Evolutionary conservation across 1,140 invertebrate genomes (phyloP), one percentile per base, ranked within the genome.

Genomic region (Calosoma granatense): DNA sequence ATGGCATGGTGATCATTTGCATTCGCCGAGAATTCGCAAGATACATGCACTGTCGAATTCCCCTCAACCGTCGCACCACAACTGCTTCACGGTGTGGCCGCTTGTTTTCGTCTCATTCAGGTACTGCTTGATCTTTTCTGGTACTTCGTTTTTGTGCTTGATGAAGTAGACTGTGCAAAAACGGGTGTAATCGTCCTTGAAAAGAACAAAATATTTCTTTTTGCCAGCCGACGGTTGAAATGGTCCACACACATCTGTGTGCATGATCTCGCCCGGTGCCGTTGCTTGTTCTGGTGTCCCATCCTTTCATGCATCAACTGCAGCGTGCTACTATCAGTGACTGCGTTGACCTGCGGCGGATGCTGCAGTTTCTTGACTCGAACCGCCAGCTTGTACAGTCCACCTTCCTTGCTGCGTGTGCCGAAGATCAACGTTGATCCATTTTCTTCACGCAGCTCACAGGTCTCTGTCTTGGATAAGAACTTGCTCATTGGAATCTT

Each of bases 1-100:
- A 66, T 0, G 65, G 61, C 1, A 61, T 65, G 30, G 15, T 47
- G 6, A 6, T 9, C n/a, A n/a, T n/a, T n/a, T n/a, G n/a, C n/a
- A n/a, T n/a, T n/a, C n/a, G n/a, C n/a, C n/a, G n/a, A n/a, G n/a
- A n/a, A n/a, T n/a, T n/a, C n/a, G n/a, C n/a, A n/a, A n/a, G n/a
- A n/a, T n/a, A n/a, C n/a, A n/a, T n/a, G n/a, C 17, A 36, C n/a
- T 36, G 26, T 36, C 26, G n/a, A 36, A 36, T 36, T 36, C 26
- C n/a, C n/a, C n/a, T 6, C 26, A 6, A 9, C 26, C 26, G n/a
- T 36, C 26, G 6, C 6, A 9, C 26, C 6, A 9, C 6, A 36
- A n/a, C 26, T 36, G 6, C 26, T 36, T 36, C n/a, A 36, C n/a
- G 6, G 26, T 36, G n/a, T 36, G 26, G n/a, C 26, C 26, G n/a